These are phyloP conservation scores for Drosophila anceps DNA, from an alignment of 2,888 invertebrate species.

Conservation along the genomic window DNA sequence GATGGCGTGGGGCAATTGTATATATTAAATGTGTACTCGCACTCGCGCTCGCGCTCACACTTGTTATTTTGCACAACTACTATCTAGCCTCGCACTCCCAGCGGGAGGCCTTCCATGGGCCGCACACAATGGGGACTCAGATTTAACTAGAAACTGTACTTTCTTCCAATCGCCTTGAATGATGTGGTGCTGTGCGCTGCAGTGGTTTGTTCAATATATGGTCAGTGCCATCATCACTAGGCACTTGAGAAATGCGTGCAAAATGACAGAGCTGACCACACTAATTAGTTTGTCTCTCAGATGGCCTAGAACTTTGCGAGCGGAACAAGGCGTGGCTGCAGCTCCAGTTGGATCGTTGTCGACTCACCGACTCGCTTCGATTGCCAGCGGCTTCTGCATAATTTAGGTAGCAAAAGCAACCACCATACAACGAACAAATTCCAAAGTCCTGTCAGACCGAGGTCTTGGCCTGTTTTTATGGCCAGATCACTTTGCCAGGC, in stretches of 20 bases:
- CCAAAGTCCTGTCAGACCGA: conserved; percentile 18
- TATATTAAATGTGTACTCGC: conserved; percentile 47
- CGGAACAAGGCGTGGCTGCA: conserved; percentile 31
- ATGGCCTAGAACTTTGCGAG: conserved; percentile 30
- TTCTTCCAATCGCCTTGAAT: conserved; percentile 52
- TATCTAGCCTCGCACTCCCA: conserved; percentile 35
- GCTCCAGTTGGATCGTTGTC: conserved; percentile 34
- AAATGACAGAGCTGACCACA: conserved; percentile 59
- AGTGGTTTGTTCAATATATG: conserved; percentile 61
- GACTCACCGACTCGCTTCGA: conserved; percentile 23
- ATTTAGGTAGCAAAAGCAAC: conserved; percentile 69
- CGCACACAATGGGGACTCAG: conserved; percentile 68
- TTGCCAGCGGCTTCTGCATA: conserved; percentile 68
- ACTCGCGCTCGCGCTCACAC: conserved; percentile 30
- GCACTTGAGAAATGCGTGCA: conserved; percentile 71
- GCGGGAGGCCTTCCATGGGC: conserved; percentile 61
- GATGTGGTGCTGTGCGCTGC: conserved; percentile 22
- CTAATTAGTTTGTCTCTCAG: conserved; percentile 72
- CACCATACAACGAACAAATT: conserved; percentile 36
- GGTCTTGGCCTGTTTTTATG: conserved; percentile 28
- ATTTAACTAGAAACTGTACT: conserved; percentile 73
- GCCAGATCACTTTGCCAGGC: conserved; percentile 41
- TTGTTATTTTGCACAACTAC: conserved; percentile 31
- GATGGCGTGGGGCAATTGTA: conserved; percentile 21
- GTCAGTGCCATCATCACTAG: conserved; percentile 56